These are phyloP conservation scores for Eublepharis macularius DNA, from an alignment of 2,113 vertebrate species.

Conservation along the genomic window DNA sequence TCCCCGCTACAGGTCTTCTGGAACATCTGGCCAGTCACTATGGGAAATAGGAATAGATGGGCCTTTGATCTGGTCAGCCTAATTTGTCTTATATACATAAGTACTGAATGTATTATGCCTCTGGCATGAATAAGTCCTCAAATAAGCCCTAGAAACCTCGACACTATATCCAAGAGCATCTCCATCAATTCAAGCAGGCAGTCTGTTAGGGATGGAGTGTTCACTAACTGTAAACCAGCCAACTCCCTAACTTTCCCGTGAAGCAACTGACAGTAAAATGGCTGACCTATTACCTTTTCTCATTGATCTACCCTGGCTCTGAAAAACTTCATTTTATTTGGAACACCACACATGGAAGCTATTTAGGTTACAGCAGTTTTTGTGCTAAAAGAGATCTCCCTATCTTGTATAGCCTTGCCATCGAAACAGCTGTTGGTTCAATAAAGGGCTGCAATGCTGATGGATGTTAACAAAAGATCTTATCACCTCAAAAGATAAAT, in stretches of 20 bases:
- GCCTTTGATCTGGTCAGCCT: too few species aligned
- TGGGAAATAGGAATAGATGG: too few species aligned
- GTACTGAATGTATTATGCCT: background rate
- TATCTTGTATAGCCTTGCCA: conserved; percentile 20
- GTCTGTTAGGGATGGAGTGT: background rate
- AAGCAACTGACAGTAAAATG: background rate
- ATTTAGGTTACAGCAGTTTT: background rate
- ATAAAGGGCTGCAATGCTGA: background rate
- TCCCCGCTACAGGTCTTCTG: too few species aligned
- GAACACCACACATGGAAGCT: background rate
- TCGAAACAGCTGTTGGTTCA: conserved; percentile 28
- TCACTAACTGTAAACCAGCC: background rate
- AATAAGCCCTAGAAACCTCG: background rate
- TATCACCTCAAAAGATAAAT: conserved; percentile 11
- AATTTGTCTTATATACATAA: too few species aligned
- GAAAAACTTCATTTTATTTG: background rate
- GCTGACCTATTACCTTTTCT: background rate
- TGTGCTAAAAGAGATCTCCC: conserved; percentile 1
- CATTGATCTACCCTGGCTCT: background rate
- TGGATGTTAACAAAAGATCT: conserved; percentile 16
- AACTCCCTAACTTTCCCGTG: background rate
- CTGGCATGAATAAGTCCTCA: background rate
- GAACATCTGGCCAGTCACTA: too few species aligned
- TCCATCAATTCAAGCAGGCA: background rate
- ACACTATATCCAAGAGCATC: background rate